Evolutionary conservation across 2,113 vertebrate species (phyloP).

Genomic region (Pantherophis guttatus): DNA sequence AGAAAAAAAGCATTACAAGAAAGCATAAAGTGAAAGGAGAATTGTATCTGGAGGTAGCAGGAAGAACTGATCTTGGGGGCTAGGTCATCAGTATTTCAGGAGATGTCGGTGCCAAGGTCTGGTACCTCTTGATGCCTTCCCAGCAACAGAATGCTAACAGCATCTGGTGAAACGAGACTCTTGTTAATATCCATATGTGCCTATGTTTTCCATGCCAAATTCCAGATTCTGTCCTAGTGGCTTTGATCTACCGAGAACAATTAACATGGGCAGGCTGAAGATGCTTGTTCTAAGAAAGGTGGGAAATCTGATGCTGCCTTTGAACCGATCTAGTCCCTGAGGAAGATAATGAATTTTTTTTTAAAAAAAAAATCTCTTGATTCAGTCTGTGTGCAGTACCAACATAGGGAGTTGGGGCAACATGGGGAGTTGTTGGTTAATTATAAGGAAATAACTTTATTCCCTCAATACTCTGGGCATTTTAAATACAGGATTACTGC

Average conservation of each 20-base stretch:
- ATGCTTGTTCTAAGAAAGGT: background rate
- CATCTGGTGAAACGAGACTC: background rate
- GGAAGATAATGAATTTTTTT: background rate
- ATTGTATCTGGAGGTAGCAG: background rate
- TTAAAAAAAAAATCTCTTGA: background rate
- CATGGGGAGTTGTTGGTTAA: background rate
- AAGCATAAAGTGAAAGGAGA: constrained; percentile 42
- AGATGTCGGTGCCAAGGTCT: background rate
- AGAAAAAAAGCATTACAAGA: constrained; percentile 36
- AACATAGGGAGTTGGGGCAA: background rate
- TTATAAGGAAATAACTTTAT: constrained; percentile 1
- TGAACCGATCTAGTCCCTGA: background rate
- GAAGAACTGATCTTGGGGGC: background rate
- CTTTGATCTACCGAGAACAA: background rate
- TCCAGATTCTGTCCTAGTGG: background rate
- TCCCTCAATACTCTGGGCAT: background rate
- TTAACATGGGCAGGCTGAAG: background rate
- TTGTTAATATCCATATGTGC: constrained; percentile 1
- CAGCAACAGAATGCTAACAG: background rate
- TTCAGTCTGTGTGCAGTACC: background rate
- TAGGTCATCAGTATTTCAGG: background rate
- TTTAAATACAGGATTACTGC: constrained; percentile 3
- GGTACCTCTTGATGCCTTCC: background rate
- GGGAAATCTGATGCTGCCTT: background rate
- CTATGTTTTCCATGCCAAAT: constrained; percentile 1